These are phyloP conservation scores for Papilio polytes DNA, from an alignment of 1,140 invertebrate genomes.

Conservation along the genomic window DNA sequence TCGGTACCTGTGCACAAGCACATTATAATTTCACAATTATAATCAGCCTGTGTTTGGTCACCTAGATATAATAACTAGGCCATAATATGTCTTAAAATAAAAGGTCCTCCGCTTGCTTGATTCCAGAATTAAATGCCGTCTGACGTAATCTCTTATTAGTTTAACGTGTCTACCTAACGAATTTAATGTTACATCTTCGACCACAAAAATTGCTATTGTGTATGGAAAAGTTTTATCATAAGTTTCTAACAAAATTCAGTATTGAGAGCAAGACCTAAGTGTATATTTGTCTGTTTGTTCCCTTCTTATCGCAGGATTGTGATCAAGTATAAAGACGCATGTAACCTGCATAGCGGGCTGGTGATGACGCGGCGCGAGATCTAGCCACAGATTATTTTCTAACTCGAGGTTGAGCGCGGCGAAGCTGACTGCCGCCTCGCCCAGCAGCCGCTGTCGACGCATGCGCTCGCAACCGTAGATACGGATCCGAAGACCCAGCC, in stretches of 20 bases:
- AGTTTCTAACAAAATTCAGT: too few species aligned
- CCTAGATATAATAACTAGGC: background rate
- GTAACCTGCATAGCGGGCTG: constrained; percentile 89
- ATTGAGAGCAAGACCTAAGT: too few species aligned
- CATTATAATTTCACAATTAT: background rate
- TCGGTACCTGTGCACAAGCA: constrained; percentile 57
- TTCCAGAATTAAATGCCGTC: too few species aligned
- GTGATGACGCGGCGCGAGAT: constrained; percentile 89
- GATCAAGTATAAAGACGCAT: background rate
- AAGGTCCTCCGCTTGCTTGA: too few species aligned
- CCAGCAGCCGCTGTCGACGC: constrained; percentile 94
- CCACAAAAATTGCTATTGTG: background rate
- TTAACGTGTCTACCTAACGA: too few species aligned
- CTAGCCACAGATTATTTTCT: constrained; percentile 95
- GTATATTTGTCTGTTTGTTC: too few species aligned
- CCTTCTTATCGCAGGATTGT: background rate
- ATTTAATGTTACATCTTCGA: background rate
- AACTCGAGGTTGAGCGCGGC: constrained; percentile 94
- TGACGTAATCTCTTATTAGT: too few species aligned
- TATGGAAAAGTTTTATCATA: too few species aligned
- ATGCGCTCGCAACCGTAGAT: constrained; percentile 96
- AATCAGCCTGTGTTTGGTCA: background rate
- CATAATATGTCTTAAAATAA: background rate
- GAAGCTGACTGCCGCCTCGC: constrained; percentile 95
- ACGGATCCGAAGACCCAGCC: constrained; percentile 94